Percentiles rank a stretch among this genome's conserved stretches.
These are phyloP conservation scores for Phylloscopus whistleri DNA, from an alignment of 2,113 vertebrate genomes.

Conservation along the genomic window DNA sequence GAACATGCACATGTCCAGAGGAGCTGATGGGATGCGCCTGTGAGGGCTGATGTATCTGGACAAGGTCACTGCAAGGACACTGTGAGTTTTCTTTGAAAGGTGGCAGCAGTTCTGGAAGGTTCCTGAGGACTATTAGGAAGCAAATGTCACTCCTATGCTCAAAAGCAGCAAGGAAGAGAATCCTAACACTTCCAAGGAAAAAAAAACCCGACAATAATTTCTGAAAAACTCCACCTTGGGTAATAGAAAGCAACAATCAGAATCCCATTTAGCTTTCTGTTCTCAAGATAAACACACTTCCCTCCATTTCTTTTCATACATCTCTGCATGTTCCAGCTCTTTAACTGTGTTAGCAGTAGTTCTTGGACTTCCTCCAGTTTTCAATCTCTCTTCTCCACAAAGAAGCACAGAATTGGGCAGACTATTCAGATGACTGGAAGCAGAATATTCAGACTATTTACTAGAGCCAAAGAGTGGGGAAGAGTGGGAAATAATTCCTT, in stretches of 20 bases:
- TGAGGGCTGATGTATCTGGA: not conserved
- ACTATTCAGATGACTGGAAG: not conserved
- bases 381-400: not conserved
- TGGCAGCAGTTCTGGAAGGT: fast-evolving
- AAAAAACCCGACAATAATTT: not conserved
- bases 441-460: not conserved
- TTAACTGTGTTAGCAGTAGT: not conserved
- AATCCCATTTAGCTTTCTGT: not conserved
- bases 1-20: too few relatives aligned
- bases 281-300: not conserved
- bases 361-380: not conserved
- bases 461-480: not conserved
- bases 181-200: not conserved
- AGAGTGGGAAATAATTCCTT: not conserved
- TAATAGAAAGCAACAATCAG: not conserved
- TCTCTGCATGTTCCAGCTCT: not conserved
- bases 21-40: fast-evolving
- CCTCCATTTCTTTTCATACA: not conserved
- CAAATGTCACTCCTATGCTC: not conserved
- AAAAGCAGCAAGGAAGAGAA: not conserved
- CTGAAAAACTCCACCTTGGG: not conserved
- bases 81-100: not conserved
- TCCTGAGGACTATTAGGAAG: not conserved
- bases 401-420: not conserved
- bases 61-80: not conserved